phyloP scores from a whole-genome alignment of 2,888 invertebrate species.

The Linnaemya tessellans region DNA sequence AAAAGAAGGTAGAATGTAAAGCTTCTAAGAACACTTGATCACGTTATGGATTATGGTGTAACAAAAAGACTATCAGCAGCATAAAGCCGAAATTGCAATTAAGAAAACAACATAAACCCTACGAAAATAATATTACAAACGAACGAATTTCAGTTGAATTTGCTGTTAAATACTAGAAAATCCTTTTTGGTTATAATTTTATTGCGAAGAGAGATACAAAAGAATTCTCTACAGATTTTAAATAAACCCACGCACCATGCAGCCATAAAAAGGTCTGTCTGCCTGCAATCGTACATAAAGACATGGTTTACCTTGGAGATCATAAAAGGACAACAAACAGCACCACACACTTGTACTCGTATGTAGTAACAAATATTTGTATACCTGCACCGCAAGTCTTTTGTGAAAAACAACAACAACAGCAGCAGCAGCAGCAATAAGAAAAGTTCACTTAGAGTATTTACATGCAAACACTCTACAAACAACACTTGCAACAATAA shows the following conservation, averaged over 20 bases:
- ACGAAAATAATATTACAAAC: neutral
- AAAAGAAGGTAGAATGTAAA: too few species aligned
- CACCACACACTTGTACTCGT: neutral
- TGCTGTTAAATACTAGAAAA: neutral
- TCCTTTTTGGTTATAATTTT: neutral
- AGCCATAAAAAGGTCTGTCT: neutral
- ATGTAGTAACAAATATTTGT: neutral
- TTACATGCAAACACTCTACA: neutral
- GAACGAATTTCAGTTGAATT: neutral
- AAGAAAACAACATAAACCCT: neutral
- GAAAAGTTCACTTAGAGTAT: neutral
- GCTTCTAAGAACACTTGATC: too few species aligned
- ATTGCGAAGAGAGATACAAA: neutral
- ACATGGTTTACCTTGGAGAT: neutral
- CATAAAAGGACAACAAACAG: neutral
- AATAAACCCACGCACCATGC: neutral
- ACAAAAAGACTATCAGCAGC: too few species aligned
- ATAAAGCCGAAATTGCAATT: neutral
- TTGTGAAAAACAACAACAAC: neutral
- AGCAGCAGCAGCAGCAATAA: neutral
- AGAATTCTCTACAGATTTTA: neutral
- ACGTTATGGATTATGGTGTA: too few species aligned
- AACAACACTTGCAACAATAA: neutral
- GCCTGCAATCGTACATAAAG: too few species aligned
- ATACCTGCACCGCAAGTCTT: neutral